Evolutionary conservation across 2,797 vertebrate genomes (phyloP).

Genomic region (Micromesistius poutassou): DNA sequence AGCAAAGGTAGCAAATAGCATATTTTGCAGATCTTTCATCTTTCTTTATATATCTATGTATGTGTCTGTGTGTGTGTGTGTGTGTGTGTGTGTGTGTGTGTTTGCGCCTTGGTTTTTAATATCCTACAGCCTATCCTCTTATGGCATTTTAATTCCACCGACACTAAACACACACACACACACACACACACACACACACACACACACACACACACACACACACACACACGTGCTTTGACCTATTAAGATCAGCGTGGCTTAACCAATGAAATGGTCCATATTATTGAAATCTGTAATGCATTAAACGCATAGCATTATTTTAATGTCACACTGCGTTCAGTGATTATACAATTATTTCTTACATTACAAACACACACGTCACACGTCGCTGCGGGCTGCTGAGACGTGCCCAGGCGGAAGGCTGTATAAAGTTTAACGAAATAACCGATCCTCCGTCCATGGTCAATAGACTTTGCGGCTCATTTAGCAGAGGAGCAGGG

Average conservation of each 20-base stretch:
- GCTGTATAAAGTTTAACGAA: constrained; percentile 47
- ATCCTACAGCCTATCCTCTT: constrained; percentile 17
- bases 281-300: constrained; percentile 6
- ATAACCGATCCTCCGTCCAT: constrained; percentile 48
- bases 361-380: constrained; percentile 4
- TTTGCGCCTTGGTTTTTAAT: background rate
- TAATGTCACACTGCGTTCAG: background rate
- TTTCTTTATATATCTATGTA: background rate
- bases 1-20: background rate
- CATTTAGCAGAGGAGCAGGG: constrained; percentile 34
- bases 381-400: constrained; percentile 36
- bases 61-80: background rate
- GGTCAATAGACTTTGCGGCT: constrained; percentile 58
- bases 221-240: background rate
- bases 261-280: background rate
- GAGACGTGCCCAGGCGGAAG: constrained; percentile 36
- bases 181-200: background rate
- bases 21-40: background rate
- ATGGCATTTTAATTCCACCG: constrained; percentile 25
- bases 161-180: background rate
- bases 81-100: background rate
- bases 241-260: background rate
- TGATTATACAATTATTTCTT: background rate
- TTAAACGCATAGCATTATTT: background rate
- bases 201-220: background rate